Percentiles rank a stretch among this genome's conserved stretches.
phyloP scores from a whole-genome alignment of 2,797 vertebrate genomes.

The Smutsia temminckii region DNA sequence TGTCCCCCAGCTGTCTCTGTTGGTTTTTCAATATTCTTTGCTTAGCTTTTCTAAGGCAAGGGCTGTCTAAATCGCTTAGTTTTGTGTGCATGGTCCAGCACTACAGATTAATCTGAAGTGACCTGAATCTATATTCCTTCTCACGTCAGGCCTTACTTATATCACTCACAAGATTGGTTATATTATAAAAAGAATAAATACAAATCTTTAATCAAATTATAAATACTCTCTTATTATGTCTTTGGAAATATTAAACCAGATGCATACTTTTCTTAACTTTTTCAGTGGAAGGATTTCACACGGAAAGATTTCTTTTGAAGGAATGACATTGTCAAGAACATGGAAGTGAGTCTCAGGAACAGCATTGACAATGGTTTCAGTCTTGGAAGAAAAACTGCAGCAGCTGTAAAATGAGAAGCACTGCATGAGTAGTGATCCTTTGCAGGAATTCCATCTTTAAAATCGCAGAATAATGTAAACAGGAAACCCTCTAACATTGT shows the following conservation, averaged over 20 bases:
- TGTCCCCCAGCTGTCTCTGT: constrained; percentile 36
- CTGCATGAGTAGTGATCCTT: background rate
- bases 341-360: background rate
- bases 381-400: background rate
- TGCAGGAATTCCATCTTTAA: background rate
- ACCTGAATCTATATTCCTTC: background rate
- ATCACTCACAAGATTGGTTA: background rate
- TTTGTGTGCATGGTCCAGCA: background rate
- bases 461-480: background rate
- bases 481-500: background rate
- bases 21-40: constrained; percentile 39
- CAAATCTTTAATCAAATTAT: background rate
- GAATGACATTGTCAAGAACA: background rate
- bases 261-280: background rate
- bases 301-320: background rate
- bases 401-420: background rate
- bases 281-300: background rate
- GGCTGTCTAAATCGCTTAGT: constrained; percentile 52
- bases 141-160: background rate
- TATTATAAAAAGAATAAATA: background rate
- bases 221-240: background rate
- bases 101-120: background rate
- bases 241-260: constrained; percentile 18
- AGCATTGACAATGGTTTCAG: fast-evolving
- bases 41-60: constrained; percentile 45